Base-by-base conservation (phyloP, 2,888 invertebrate species). In the Endotricha flammealis region DNA sequence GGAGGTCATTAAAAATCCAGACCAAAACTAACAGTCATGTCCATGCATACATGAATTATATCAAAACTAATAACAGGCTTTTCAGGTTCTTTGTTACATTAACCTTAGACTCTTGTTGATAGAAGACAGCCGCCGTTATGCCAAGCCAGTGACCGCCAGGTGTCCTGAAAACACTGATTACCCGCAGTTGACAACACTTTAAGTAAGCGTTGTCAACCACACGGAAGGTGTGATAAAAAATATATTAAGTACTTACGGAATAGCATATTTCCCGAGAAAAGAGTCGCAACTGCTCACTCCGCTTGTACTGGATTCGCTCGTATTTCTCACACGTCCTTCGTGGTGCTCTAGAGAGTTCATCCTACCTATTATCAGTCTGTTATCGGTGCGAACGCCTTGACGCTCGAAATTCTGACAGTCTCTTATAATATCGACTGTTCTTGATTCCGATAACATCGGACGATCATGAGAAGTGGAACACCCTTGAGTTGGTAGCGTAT, bases 251-350 rank as follows among this genome's bases (percentile, higher is more conserved):
- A 80, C 83, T 80, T 70, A 90, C 87, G 88, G 89, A 53, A 90
- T 81, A 46, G 85, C 81, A 52, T 88, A 88, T 64, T 89, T 89
- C 41, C 89, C 91, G 13, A 89, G 83, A 32, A 90, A 90, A 1
- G 93, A 94, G 69, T 95, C 95, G 55, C 91, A 92, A 38, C 94
- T 95, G 73, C 94, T 93, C 12, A 95, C 91, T 25, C 94, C 95
- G 43, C 94, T 94, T 0, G 93, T 94, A 39, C 92, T 93, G 1
- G 94, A 94, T 63, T 94, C 94, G n/a, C 87, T 87, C 0, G 82
- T 87, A 41, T 87, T 85, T 41, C 87, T 68, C 20, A 83, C 79
- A 31, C 87, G 57, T 2, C 82, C 83, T 41, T 87, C 87, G 22
- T 77, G 75, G 29, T 81, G 72, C 8, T 87, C 87, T 27, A 81